These are phyloP conservation scores for Spea bombifrons DNA, from an alignment of 2,113 vertebrate genomes.

Conservation along the genomic window DNA sequence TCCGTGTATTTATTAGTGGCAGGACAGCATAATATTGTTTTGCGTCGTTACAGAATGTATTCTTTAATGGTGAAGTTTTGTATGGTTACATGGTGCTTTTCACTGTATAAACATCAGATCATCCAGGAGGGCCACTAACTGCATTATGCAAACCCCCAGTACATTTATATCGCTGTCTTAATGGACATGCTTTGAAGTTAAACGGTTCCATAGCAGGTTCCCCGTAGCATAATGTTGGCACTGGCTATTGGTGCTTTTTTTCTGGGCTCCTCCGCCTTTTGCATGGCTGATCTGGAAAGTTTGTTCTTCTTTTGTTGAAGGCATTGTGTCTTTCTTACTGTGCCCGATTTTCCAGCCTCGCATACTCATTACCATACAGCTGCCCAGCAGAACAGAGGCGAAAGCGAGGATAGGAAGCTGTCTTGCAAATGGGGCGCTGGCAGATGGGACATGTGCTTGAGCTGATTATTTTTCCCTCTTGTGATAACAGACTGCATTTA, in stretches of 20 bases:
- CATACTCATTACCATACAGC: slow-evolving; percentile 98
- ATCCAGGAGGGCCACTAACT: not conserved
- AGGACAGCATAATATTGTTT: slow-evolving; percentile 3
- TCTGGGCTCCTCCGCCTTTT: slow-evolving; percentile 34
- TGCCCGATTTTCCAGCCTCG: slow-evolving; percentile 83
- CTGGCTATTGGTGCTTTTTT: not conserved
- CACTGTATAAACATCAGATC: not conserved
- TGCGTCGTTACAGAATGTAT: not conserved
- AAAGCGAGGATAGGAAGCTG: slow-evolving; percentile 76
- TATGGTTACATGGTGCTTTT: not conserved
- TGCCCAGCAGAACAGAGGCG: slow-evolving; percentile 83
- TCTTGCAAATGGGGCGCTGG: slow-evolving; percentile 74
- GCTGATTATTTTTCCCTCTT: slow-evolving; percentile 66
- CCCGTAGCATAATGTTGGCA: not conserved
- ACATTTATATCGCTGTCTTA: not conserved
- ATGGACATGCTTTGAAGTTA: not conserved
- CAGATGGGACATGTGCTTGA: slow-evolving; percentile 88
- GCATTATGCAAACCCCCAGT: not conserved
- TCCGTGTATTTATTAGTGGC: not conserved
- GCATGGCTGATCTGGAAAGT: slow-evolving; percentile 86
- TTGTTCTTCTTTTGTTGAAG: slow-evolving; percentile 81
- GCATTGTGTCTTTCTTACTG: slow-evolving; percentile 79
- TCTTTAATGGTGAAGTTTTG: slow-evolving; percentile 20
- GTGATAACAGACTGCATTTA: slow-evolving; percentile 79
- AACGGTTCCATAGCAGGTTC: not conserved